phyloP scores from a whole-genome alignment of 1,140 invertebrate species.

The Ditylenchus dipsaci region DNA sequence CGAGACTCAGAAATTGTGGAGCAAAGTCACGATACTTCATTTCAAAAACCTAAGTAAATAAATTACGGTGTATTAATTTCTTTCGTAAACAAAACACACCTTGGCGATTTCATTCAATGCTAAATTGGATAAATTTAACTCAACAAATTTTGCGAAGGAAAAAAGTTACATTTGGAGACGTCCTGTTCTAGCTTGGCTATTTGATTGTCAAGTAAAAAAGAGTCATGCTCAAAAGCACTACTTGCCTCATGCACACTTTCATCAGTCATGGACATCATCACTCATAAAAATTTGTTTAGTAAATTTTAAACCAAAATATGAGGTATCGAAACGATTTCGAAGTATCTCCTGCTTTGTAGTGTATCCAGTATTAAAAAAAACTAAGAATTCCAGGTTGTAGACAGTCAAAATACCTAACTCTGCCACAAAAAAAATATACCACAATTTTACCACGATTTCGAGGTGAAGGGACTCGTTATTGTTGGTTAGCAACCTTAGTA shows the following conservation, averaged over 20 bases:
- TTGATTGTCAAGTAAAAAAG: not conserved
- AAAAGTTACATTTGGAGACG: not conserved
- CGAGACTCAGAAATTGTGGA: slow-evolving; percentile 12
- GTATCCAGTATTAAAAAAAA: too few species aligned
- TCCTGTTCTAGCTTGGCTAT: not conserved
- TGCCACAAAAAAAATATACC: too few species aligned
- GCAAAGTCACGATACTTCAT: slow-evolving; percentile 20
- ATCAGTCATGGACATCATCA: not conserved
- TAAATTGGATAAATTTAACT: not conserved
- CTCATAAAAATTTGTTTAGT: too few species aligned
- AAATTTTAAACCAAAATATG: too few species aligned
- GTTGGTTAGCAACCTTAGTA: too few species aligned
- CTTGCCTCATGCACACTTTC: not conserved
- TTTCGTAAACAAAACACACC: not conserved
- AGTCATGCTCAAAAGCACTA: not conserved
- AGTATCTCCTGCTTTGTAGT: too few species aligned
- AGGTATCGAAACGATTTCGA: too few species aligned
- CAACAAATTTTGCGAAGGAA: not conserved
- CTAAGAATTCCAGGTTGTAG: too few species aligned
- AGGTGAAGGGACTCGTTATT: too few species aligned
- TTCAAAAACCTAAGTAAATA: slow-evolving; percentile 18
- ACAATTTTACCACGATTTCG: too few species aligned
- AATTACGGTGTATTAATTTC: not conserved
- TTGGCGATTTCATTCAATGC: not conserved
- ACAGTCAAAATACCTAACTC: too few species aligned